Percentiles rank a stretch among this genome's conserved stretches.
These are phyloP conservation scores for Aphelenchoides besseyi DNA, from an alignment of 1,140 invertebrate genomes.

Conservation along the genomic window DNA sequence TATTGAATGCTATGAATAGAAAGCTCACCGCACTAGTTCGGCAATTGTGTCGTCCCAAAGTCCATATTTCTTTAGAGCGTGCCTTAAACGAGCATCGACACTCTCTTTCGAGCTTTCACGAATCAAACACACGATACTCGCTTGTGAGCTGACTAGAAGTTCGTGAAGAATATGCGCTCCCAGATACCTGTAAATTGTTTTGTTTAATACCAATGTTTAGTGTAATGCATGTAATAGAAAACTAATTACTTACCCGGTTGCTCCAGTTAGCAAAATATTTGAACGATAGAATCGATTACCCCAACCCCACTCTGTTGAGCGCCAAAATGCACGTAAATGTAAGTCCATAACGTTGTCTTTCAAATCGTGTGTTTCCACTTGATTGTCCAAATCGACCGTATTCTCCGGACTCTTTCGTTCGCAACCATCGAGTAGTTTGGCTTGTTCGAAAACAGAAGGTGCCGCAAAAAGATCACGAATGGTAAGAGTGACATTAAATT, in stretches of 20 bases:
- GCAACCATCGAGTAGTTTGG: constrained; percentile 61
- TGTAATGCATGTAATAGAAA: too few species aligned
- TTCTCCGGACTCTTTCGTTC: constrained; percentile 39
- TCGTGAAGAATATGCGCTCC: constrained; percentile 46
- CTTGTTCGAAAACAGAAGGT: constrained; percentile 63
- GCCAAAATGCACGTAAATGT: constrained; percentile 66
- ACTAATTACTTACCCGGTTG: constrained; percentile 24
- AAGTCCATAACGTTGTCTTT: constrained; percentile 64
- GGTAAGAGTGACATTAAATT: constrained; percentile 60
- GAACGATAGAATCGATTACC: constrained; percentile 52
- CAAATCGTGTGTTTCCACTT: constrained; percentile 64
- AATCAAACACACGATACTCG: constrained; percentile 65
- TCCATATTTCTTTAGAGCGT: constrained; percentile 62
- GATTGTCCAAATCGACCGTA: constrained; percentile 61
- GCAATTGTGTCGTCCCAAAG: constrained; percentile 52
- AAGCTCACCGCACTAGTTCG: constrained; percentile 48
- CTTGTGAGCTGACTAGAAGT: constrained; percentile 44
- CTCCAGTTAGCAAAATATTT: constrained; percentile 47
- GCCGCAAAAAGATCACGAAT: constrained; percentile 64
- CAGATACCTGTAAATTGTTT: constrained; percentile 30
- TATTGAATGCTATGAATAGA: background rate
- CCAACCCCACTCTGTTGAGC: constrained; percentile 63
- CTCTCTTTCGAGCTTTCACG: constrained; percentile 62
- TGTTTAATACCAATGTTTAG: too few species aligned
- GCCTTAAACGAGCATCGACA: constrained; percentile 60